Percentiles rank a stretch among this genome's conserved stretches.
Evolutionary conservation across 2,113 vertebrate genomes (phyloP).

Genomic region (Herpetotheres cachinnans): DNA sequence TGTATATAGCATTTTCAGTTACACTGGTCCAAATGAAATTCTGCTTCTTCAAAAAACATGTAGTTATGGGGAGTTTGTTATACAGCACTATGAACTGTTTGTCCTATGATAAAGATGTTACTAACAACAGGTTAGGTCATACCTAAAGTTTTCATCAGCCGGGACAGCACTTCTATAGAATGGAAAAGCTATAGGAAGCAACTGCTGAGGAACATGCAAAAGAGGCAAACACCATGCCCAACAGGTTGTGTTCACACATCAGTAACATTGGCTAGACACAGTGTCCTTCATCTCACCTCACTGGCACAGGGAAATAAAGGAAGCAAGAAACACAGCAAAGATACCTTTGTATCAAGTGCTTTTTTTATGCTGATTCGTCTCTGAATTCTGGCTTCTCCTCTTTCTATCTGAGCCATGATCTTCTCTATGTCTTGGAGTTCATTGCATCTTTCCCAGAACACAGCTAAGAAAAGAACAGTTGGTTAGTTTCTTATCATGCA

Average conservation of each 20-base stretch:
- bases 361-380: conserved; percentile 98
- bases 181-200: not conserved
- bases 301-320: not conserved
- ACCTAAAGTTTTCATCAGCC: too few relatives aligned
- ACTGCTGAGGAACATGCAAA: not conserved
- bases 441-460: conserved; percentile 98
- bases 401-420: conserved; percentile 99
- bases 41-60: not conserved
- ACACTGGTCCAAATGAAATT: fast-evolving
- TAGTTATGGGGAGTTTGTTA: too few relatives aligned
- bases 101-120: not conserved
- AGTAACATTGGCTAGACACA: fast-evolving
- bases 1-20: not conserved
- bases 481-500: not conserved
- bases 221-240: not conserved
- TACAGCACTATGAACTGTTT: not conserved
- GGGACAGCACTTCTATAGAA: not conserved
- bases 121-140: not conserved
- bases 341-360: conserved; percentile 95
- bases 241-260: fast-evolving
- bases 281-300: not conserved
- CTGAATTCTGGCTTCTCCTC: conserved; percentile 97
- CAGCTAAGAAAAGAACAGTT: conserved; percentile 75
- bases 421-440: conserved; percentile 98
- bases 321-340: not conserved